Percentiles rank a stretch among this genome's conserved stretches.
phyloP scores from a whole-genome alignment of 2,888 invertebrate genomes.

The Aleiodes alternator region DNA sequence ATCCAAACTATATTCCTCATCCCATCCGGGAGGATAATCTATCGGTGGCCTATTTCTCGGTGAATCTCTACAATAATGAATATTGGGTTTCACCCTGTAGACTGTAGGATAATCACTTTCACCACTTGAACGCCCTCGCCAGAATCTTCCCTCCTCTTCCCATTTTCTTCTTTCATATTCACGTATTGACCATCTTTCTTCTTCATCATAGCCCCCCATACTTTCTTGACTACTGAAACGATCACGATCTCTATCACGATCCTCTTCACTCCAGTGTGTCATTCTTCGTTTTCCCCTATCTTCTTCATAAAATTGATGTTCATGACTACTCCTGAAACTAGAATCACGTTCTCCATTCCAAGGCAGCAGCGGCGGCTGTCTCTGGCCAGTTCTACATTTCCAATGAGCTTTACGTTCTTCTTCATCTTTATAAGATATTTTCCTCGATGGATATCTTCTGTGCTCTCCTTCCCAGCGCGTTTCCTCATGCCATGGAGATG shows the following conservation, averaged over 20 bases:
- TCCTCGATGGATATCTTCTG: constrained; percentile 64
- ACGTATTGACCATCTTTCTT: constrained; percentile 68
- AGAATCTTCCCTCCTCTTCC: constrained; percentile 72
- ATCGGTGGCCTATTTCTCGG: constrained; percentile 59
- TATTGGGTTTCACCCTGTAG: constrained; percentile 62
- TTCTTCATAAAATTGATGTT: constrained; percentile 67
- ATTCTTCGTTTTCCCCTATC: constrained; percentile 70
- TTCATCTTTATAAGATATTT: constrained; percentile 69
- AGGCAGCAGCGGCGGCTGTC: constrained; percentile 47
- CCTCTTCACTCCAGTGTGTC: constrained; percentile 73
- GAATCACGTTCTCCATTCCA: constrained; percentile 65
- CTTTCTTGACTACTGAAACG: constrained; percentile 74
- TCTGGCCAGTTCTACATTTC: constrained; percentile 67
- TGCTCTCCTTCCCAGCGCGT: constrained; percentile 66
- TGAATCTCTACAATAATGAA: constrained; percentile 67
- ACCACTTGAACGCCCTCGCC: constrained; percentile 45
- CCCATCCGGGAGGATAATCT: constrained; percentile 64
- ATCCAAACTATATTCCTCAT: constrained; percentile 70
- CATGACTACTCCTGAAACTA: constrained; percentile 42
- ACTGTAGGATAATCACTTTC: constrained; percentile 76
- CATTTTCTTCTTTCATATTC: constrained; percentile 72
- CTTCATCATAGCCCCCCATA: constrained; percentile 76
- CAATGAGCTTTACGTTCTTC: constrained; percentile 69
- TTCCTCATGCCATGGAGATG: constrained; percentile 89
- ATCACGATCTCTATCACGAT: constrained; percentile 75